A percentile compares a stretch with the other conserved stretches of the same genome.
Evolutionary conservation across 2,888 invertebrate species (phyloP).

Genomic region (Drosophila subsilvestris): DNA sequence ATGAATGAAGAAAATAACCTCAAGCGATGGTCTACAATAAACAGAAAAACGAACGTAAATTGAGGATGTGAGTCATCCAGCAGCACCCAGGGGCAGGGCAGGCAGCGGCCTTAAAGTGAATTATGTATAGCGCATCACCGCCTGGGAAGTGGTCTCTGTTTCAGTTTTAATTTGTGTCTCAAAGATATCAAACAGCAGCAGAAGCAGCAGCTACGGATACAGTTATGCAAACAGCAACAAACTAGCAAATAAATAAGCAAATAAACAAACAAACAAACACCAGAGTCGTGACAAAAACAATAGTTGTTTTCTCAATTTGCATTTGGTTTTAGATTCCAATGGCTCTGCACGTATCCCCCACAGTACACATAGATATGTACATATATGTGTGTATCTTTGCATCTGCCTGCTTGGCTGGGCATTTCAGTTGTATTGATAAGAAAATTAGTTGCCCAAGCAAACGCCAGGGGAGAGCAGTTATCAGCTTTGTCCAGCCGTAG

Average conservation of each 20-base stretch:
- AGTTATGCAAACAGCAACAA: slow-evolving; percentile 14
- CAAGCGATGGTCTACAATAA: slow-evolving; percentile 1
- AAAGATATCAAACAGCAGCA: slow-evolving; percentile 31
- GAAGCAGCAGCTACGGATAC: slow-evolving; percentile 16
- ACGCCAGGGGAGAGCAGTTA: slow-evolving; percentile 11
- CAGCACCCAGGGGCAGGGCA: not conserved
- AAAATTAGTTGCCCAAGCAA: slow-evolving; percentile 35
- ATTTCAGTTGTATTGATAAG: slow-evolving; percentile 31
- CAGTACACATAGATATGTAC: not conserved
- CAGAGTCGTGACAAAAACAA: slow-evolving; percentile 27
- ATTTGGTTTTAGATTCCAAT: slow-evolving; percentile 12
- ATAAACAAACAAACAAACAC: slow-evolving; percentile 33
- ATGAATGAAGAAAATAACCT: slow-evolving; percentile 50
- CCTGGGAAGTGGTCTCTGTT: slow-evolving; percentile 4
- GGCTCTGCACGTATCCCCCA: slow-evolving; percentile 1
- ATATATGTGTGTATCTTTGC: slow-evolving; percentile 5
- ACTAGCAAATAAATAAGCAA: slow-evolving; percentile 17
- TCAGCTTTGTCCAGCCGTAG: slow-evolving; percentile 21
- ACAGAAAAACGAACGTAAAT: slow-evolving; percentile 36
- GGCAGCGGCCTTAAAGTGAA: slow-evolving; percentile 40
- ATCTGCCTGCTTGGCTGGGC: not conserved
- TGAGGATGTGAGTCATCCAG: slow-evolving; percentile 55
- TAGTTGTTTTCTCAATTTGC: slow-evolving; percentile 39
- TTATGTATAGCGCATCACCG: slow-evolving; percentile 45
- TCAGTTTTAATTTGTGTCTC: slow-evolving; percentile 48